Conservation (phyloP, 2,113 vertebrate species). For the Dascyllus trimaculatus region DNA sequence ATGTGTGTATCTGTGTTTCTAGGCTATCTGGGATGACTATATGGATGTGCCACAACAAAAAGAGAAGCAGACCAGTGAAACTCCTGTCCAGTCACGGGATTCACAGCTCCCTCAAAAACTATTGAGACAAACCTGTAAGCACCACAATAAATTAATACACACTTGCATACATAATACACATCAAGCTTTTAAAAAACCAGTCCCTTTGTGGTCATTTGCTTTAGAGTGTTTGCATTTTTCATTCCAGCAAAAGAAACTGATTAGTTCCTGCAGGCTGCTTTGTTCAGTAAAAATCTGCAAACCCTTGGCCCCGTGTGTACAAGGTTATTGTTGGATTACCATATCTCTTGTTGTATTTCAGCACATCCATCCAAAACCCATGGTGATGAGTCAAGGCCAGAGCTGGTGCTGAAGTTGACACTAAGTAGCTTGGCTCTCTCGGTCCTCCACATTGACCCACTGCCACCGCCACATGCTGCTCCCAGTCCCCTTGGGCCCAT, state of each 20-base stretch:
- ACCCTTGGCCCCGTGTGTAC: no score
- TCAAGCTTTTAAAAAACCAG: neutral
- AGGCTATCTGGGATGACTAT: slow-evolving; percentile 93
- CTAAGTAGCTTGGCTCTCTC: slow-evolving; percentile 90
- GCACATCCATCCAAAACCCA: slow-evolving; percentile 92
- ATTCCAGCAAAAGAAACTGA: slow-evolving; percentile 1
- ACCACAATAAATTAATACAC: neutral
- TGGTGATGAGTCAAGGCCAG: slow-evolving; percentile 94
- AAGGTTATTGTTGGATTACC: neutral
- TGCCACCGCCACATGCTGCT: slow-evolving; percentile 92
- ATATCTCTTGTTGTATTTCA: slow-evolving; percentile 78
- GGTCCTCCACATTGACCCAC: slow-evolving; percentile 96
- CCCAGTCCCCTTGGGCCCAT: slow-evolving; percentile 90
- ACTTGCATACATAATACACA: neutral
- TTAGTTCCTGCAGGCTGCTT: neutral
- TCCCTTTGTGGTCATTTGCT: neutral
- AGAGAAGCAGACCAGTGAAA: slow-evolving; percentile 82
- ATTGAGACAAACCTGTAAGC: slow-evolving; percentile 90
- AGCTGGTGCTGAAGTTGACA: slow-evolving; percentile 91
- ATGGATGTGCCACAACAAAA: slow-evolving; percentile 89
- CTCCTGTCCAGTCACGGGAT: slow-evolving; percentile 78
- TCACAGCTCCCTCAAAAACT: slow-evolving; percentile 83
- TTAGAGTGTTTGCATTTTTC: neutral
- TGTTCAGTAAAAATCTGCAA: neutral
- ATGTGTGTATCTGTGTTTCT: slow-evolving; percentile 68